These are phyloP conservation scores for Spea hammondii DNA, from an alignment of 2,797 vertebrate genomes.

Conservation along the genomic window DNA sequence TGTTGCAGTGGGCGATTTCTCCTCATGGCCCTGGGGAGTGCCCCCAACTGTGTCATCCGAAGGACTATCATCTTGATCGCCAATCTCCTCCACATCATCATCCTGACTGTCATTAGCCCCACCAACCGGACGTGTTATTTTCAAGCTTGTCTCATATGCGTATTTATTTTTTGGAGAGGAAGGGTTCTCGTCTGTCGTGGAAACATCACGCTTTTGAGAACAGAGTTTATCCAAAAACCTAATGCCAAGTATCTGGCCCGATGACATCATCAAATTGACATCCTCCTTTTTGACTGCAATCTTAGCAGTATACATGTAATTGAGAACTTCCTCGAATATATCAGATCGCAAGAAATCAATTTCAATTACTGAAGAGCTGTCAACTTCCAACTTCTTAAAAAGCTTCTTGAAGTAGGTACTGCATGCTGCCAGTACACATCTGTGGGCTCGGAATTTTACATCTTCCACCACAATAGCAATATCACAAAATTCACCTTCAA, in stretches of 20 bases:
- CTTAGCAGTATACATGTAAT: conserved; percentile 94
- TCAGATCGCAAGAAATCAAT: conserved; percentile 94
- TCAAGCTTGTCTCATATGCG: conserved; percentile 79
- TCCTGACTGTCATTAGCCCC: conserved; percentile 84
- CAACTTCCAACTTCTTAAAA: conserved; percentile 91
- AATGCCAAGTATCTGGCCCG: conserved; percentile 91
- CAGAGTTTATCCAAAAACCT: conserved; percentile 93
- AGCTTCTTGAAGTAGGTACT: conserved; percentile 97
- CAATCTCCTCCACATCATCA: conserved; percentile 83
- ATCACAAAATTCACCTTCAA: conserved; percentile 94
- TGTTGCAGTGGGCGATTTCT: conserved; percentile 76
- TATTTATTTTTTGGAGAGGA: conserved; percentile 83
- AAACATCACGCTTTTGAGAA: conserved; percentile 90
- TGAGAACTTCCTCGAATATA: conserved; percentile 93
- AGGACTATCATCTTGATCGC: conserved; percentile 85
- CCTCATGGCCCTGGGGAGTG: conserved; percentile 83
- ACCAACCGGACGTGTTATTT: conserved; percentile 88
- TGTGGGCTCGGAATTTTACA: conserved; percentile 91
- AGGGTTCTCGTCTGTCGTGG: conserved; percentile 82
- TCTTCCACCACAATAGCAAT: conserved; percentile 94
- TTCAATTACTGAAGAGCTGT: conserved; percentile 93
- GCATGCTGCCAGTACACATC: conserved; percentile 90
- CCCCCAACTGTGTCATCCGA: conserved; percentile 86
- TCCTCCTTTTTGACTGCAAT: conserved; percentile 93
- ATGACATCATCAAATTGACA: conserved; percentile 96